Conservation (phyloP, 2,888 invertebrate species). For the Trichopria drosophilae region DNA sequence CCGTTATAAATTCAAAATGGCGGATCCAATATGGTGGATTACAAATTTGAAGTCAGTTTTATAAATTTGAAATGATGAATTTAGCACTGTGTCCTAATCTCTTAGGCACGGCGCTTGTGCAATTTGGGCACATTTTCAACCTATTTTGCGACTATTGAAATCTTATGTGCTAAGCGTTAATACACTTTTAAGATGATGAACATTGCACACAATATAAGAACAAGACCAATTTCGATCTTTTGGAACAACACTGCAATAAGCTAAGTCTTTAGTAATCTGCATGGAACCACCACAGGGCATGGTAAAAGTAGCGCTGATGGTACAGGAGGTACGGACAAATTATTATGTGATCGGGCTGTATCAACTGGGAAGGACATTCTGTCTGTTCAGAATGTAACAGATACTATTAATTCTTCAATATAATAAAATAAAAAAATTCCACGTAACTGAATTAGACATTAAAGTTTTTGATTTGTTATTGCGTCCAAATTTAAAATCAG, state of each 20-base stretch:
- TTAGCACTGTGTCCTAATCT: neutral
- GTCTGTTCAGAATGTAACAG: neutral
- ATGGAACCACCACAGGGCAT: conserved; percentile 1
- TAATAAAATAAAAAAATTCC: conserved; percentile 1
- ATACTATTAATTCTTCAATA: neutral
- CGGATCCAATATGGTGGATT: too few species aligned
- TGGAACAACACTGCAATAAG: neutral
- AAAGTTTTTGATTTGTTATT: conserved; percentile 2
- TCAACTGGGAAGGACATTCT: conserved; percentile 5
- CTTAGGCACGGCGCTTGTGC: conserved; percentile 3
- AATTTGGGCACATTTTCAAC: conserved; percentile 1
- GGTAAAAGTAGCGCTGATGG: conserved; percentile 5
- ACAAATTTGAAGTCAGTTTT: too few species aligned
- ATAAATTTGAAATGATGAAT: too few species aligned
- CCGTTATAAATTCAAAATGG: too few species aligned
- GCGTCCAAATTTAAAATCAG: conserved; percentile 4
- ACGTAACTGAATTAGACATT: conserved; percentile 2
- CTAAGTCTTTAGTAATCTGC: neutral
- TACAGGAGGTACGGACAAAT: conserved; percentile 1
- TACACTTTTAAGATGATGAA: too few species aligned
- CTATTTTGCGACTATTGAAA: too few species aligned
- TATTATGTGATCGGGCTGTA: conserved; percentile 4
- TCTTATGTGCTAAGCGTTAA: too few species aligned
- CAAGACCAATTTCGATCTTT: conserved; percentile 1
- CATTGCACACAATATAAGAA: conserved; percentile 1